A percentile compares a stretch with the other conserved stretches of the same genome.
Evolutionary conservation across 1,140 invertebrate genomes (phyloP).

Genomic region (Tachypleus tridentatus): DNA sequence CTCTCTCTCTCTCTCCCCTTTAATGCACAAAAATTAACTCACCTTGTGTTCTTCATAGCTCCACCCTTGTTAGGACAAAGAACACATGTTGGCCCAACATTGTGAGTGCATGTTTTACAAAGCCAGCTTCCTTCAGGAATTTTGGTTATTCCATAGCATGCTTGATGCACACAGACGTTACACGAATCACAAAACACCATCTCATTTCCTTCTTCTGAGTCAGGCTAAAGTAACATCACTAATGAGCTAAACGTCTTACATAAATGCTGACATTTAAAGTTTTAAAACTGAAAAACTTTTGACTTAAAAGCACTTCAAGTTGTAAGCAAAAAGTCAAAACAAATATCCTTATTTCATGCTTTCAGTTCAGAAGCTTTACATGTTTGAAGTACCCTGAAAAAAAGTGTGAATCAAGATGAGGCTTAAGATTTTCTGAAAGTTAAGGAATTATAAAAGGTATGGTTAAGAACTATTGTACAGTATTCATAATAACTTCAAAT

Average conservation of each 20-base stretch:
- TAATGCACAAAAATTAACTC: neutral
- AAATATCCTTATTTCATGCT: neutral
- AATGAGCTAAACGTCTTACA: no score
- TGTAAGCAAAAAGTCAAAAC: neutral
- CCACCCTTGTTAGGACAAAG: slow-evolving; percentile 91
- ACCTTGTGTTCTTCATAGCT: slow-evolving; percentile 87
- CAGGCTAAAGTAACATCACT: slow-evolving; percentile 47
- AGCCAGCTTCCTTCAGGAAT: slow-evolving; percentile 95
- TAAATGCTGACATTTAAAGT: no score
- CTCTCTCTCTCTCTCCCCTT: no score
- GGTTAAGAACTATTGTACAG: neutral
- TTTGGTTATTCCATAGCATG: slow-evolving; percentile 94
- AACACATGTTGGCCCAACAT: slow-evolving; percentile 70
- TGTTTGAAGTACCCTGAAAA: no score
- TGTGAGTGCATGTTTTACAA: slow-evolving; percentile 68
- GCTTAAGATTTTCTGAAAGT: no score
- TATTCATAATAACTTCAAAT: neutral
- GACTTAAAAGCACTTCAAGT: neutral
- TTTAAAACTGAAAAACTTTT: no score
- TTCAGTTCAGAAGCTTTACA: neutral
- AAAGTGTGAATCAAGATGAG: no score
- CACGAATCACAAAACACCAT: slow-evolving; percentile 99
- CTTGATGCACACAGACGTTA: slow-evolving; percentile 96
- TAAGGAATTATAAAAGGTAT: no score
- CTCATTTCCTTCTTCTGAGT: slow-evolving; percentile 96